These are phyloP conservation scores for Oscheius sp. DNA, from an alignment of 2,888 invertebrate genomes.

Conservation along the genomic window DNA sequence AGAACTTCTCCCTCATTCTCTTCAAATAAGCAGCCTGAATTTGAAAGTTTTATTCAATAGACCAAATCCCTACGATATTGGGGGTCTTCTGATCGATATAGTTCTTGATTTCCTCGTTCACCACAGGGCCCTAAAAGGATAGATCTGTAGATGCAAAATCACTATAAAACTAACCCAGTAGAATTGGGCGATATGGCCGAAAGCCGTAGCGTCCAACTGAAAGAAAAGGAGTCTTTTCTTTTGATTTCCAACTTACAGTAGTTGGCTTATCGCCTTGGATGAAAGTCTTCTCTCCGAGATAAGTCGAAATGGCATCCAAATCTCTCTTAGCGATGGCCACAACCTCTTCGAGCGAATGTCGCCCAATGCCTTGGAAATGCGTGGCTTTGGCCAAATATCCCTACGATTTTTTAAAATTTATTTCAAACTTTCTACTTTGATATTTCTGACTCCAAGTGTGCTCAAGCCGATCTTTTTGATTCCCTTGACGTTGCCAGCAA, in stretches of 20 bases:
- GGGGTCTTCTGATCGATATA: slow-evolving; percentile 73
- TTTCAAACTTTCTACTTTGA: too few species aligned
- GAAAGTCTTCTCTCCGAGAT: slow-evolving; percentile 67
- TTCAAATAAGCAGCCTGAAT: slow-evolving; percentile 47
- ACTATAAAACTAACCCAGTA: too few species aligned
- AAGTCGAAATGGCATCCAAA: slow-evolving; percentile 70
- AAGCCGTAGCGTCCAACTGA: slow-evolving; percentile 83
- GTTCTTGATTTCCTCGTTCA: slow-evolving; percentile 85
- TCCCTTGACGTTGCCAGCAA: slow-evolving; percentile 45
- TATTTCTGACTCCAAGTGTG: slow-evolving; percentile 35
- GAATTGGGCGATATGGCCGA: slow-evolving; percentile 89
- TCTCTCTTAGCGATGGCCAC: slow-evolving; percentile 69
- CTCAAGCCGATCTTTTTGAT: slow-evolving; percentile 54
- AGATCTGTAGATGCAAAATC: too few species aligned
- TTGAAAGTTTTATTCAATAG: neutral
- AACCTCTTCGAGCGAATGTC: slow-evolving; percentile 70
- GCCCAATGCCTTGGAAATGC: slow-evolving; percentile 71
- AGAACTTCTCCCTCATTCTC: slow-evolving; percentile 61
- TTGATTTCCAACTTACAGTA: slow-evolving; percentile 35
- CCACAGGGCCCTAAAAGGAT: slow-evolving; percentile 91
- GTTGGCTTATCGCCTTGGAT: slow-evolving; percentile 53
- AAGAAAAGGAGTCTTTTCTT: slow-evolving; percentile 28
- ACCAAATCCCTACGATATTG: slow-evolving; percentile 42
- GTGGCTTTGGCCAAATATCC: neutral
- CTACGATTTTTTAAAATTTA: too few species aligned